Evolutionary conservation across 1,140 invertebrate species (phyloP).

Genomic region (Solenopsis invicta): DNA sequence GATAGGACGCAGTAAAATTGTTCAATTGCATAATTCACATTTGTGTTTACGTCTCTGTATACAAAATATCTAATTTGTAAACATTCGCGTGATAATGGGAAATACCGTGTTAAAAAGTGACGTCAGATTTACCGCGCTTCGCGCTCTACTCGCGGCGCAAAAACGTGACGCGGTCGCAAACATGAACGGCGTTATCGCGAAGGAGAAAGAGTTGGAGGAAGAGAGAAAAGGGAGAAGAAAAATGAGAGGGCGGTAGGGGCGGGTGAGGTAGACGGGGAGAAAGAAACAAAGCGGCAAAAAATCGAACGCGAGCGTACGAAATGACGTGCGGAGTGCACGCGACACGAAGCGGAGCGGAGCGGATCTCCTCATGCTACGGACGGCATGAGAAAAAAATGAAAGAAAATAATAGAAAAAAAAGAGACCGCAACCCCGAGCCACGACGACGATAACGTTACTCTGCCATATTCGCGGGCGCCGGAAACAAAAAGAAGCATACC

Average conservation of each 20-base stretch:
- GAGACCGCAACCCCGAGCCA: not conserved
- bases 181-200: not conserved
- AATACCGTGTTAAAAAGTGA: conserved; percentile 72
- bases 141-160: not conserved
- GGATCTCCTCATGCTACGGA: too few relatives aligned
- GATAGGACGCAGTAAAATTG: conserved; percentile 66
- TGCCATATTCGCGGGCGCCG: too few relatives aligned
- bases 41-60: conserved; percentile 65
- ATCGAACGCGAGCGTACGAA: not conserved
- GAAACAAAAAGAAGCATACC: conserved; percentile 16
- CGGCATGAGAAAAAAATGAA: not conserved
- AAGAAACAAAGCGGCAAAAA: conserved; percentile 15
- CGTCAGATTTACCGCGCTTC: not conserved
- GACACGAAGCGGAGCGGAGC: not conserved
- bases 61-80: conserved; percentile 64
- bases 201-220: not conserved
- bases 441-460: too few relatives aligned
- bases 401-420: too few relatives aligned
- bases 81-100: conserved; percentile 55
- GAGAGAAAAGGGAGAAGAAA: too few relatives aligned
- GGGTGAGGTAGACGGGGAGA: not conserved
- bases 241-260: too few relatives aligned
- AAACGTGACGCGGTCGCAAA: not conserved
- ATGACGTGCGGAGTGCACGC: not conserved
- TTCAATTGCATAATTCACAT: conserved; percentile 65